Base-by-base conservation (phyloP, 1,140 invertebrate genomes). In the Manduca sexta region DNA sequence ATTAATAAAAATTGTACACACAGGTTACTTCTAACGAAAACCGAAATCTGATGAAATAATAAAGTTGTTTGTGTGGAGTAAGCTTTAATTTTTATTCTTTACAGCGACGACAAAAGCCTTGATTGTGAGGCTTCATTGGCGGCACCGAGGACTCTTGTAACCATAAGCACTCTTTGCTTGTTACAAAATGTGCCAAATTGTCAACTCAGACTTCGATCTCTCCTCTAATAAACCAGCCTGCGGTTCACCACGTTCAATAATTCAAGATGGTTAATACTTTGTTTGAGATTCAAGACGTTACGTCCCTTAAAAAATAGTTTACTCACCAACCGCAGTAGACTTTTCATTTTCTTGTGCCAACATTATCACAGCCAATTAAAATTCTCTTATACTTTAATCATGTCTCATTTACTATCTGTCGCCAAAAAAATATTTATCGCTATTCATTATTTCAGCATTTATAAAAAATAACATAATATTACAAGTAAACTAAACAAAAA, bases 111-210 rank as follows among this genome's bases (percentile, higher is more conserved):
- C 53, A 68, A 75, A 67, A 72, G 55, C 56, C 50, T 54, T 56
- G 63, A 69, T 64, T 64, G 55, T 64, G 50, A 52, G 50, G 53
- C 56, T 54, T 64, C 68, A 61, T 61, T 63, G 69, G 54, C 52
- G 43, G 49, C 43, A 45, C 29, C 3, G 45, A 76, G 66, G 39
- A 51, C 57, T 46, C 73, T 72, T 54, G 21, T 42, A 41, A 45
- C 29, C 41, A 44, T 39, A 56, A 72, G 74, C 33, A 52, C 62
- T 48, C 74, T 72, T 55, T 37, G 42, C 50, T 60, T 53, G 63
- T 57, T 61, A 64, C 60, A 66, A 71, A 75, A 68, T 73, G 66
- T 66, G 61, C 59, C 74, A 73, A 74, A 74, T 73, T 72, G 64
- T 69, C 63, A 69, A 74, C 60, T 69, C 60, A 51, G 53, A 44